Evolutionary conservation across 1,140 invertebrate species (phyloP), one percentile per base, ranked within the genome.

Genomic region (Leptinotarsa lineolata): DNA sequence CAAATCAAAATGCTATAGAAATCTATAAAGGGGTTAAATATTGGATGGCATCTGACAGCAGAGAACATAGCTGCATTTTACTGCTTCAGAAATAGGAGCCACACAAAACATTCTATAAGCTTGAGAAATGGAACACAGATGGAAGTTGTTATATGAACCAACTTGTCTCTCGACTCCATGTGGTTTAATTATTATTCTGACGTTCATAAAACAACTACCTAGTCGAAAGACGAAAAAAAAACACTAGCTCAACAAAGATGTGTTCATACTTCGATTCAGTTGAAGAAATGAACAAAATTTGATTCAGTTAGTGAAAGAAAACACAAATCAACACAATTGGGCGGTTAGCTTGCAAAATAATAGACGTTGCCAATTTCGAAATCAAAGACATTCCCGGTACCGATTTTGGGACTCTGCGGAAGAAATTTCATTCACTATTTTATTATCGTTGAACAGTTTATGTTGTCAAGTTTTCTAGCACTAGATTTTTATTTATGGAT

Each of bases 71-170:
- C 4, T 18, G 16, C 72, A 81, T 70, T 76, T 81, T 78, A 82
- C 81, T 81, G 81, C 81, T 81, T 81, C 78, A 81, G 79, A 80
- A 81, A 78, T 74, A 74, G 75, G 54, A 75, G 76, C 69, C 72
- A 73, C 65, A 67, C 65, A 73, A 15, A 54, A 54, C 48, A 54
- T 18, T 54, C 48, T 54, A 54, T 54, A 54, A 54, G 48, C 48
- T 54, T n/a, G 4, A 54, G 48, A 54, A 54, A 18, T 15, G 4
- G 2, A 16, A 54, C 48, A 54, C n/a, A 18, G 5, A 54, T 18
- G n/a, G 15, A 16, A 54, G n/a, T 18, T 54, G 48, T n/a, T 18
- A 15, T n/a, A 54, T 54, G 48, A 54, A 54, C 48, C 11, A 8
- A 11, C 30, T 39, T 39, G 8, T 39, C 11, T 39, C 30, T 11